Base-by-base conservation (phyloP, 2,888 invertebrate genomes). In the Eilema depressum region DNA sequence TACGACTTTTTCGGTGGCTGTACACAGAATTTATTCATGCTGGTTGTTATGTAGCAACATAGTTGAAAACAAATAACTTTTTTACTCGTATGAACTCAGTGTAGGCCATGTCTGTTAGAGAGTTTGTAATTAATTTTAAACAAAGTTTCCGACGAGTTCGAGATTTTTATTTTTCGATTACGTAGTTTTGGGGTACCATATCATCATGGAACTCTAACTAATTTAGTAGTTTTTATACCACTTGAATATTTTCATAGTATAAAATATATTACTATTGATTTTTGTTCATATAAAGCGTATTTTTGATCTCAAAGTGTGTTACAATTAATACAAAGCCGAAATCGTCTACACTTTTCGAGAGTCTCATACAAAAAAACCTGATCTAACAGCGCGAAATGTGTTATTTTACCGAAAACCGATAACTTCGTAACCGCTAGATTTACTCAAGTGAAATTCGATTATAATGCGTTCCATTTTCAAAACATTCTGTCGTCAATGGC, bases 401-500 rank as follows among this genome's bases (percentile, higher is more conserved):
- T 59, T 59, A 17, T 59, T 59, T 25, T 59, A 59, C 17, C 26
- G 61, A 33, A 28, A 66, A 68, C 26, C 41, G 41, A 47, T 64
- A 64, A 28, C 26, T 53, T 53, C 25, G 17, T 64, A 61, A 30
- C 8, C n/a, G 61, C 26, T 20, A 61, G 61, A 61, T 30, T 30
- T 23, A 65, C 30, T 23, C n/a, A 65, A n/a, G 30, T 8, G 14
- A 56, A 65, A 64, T 53, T 30, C 47, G 53, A 8, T 56, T 79
- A 61, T 12, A 28, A 3, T 69, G 64, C 64, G 63, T 59, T 69
- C 62, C 64, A 65, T 66, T 68, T 74, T 74, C 75, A 75, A 75
- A 80, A 75, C 77, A 68, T 69, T 70, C 61, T 67, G 71, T 66
- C 60, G 66, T 78, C 60, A 68, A 69, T 68, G 70, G 60, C 63